Evolutionary conservation across 1,140 invertebrate genomes (phyloP), one percentile per base, ranked within the genome.

Genomic region (Drosophila equinoxialis): DNA sequence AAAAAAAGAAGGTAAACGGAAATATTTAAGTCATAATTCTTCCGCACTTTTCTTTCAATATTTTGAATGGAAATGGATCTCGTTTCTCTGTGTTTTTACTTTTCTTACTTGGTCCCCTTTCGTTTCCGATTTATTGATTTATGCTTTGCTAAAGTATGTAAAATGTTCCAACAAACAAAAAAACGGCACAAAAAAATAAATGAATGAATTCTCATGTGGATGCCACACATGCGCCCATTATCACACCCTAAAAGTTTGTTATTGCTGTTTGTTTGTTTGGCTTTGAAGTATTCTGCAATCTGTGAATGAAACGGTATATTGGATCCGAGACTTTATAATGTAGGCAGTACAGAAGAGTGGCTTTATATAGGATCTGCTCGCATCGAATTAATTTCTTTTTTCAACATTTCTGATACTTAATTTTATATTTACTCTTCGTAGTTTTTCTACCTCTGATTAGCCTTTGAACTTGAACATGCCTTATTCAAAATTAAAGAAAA

Each of bases 181-280:
- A 48, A 2, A 20, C 1, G 17, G 17, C 23, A 48, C 3, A 23
- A 51, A 51, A 23, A 48, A 17, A 48, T 7, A 72, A 79, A 67
- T 73, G 67, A 86, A 74, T 69, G 59, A 69, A 82, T 69, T 71
- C 79, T 76, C 82, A 68, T 79, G 83, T 77, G 83, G 72, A 68
- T 74, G 76, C 68, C 79, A 74, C 79, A 86, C 76, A 87, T 76
- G 71, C 76, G 83, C 76, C 79, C 83, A 86, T 87, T 87, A 86
- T 87, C 79, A 72, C 75, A 77, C 62, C 62, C 74, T 4, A 51
- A 51, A 51, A 51, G 45, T 51, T 51, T 51, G 10, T 51, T 20
- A 20, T 23, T 51, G 8, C 8, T 51, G 17, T 51, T 51, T 20
- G 8, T 48, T 48, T 48, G 45, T 51, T 51, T 51, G 45, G 23